Evolutionary conservation across 2,888 invertebrate species (phyloP).

Genomic region (Plebejus melissa): DNA sequence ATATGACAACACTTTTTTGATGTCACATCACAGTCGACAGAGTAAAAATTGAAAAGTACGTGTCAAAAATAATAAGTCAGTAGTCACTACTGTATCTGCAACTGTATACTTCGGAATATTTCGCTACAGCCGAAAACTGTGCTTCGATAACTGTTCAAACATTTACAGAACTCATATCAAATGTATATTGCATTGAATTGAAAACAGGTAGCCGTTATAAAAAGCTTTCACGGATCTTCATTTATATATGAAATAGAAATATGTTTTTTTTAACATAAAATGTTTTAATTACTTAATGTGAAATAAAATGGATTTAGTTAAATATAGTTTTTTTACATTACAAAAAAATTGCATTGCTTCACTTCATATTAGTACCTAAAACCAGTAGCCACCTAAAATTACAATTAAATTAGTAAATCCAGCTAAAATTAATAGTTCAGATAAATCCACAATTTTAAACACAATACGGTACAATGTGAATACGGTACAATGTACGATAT

Average conservation of each 20-base stretch:
- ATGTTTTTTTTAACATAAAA: background rate
- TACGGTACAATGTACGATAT: no score
- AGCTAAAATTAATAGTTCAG: background rate
- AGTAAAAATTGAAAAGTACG: background rate
- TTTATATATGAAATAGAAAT: background rate
- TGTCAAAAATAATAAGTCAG: background rate
- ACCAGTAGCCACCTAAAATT: no score
- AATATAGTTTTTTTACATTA: background rate
- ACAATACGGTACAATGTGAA: background rate
- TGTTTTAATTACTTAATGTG: background rate
- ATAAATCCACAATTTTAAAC: background rate
- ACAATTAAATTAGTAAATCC: no score
- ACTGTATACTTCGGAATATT: slow-evolving; percentile 1
- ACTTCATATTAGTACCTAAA: no score
- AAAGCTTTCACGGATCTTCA: background rate
- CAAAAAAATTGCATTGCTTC: no score
- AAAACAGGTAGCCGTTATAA: background rate
- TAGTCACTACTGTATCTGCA: background rate
- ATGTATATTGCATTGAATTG: background rate
- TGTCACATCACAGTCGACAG: background rate
- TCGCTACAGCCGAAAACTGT: background rate
- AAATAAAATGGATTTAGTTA: background rate
- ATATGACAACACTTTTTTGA: background rate
- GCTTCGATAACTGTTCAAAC: background rate
- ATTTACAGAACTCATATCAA: slow-evolving; percentile 11